phyloP scores from a whole-genome alignment of 1,140 invertebrate genomes.

The Danaus plexippus region DNA sequence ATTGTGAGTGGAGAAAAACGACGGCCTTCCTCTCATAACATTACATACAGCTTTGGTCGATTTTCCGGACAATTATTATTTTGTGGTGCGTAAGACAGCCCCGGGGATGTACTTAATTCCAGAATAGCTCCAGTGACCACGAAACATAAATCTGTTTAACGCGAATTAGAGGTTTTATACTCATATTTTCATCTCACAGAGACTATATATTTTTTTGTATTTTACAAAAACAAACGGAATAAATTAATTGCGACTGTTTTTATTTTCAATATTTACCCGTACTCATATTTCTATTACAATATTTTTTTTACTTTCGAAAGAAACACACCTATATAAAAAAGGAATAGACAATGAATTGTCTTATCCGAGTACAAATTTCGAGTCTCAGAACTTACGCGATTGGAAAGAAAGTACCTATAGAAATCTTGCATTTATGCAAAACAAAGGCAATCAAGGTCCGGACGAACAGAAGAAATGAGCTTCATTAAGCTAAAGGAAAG shows the following conservation, averaged over 20 bases:
- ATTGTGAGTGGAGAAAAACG: conserved; percentile 64
- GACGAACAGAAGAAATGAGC: conserved; percentile 71
- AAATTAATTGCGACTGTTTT: conserved; percentile 4
- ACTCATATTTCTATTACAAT: no score
- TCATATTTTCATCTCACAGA: conserved; percentile 1
- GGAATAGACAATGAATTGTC: conserved; percentile 14
- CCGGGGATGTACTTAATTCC: conserved; percentile 58
- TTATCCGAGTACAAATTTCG: conserved; percentile 57
- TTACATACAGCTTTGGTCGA: conserved; percentile 68
- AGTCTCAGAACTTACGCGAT: conserved; percentile 59
- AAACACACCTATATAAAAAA: not conserved
- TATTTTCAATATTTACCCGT: not conserved
- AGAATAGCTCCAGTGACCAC: conserved; percentile 24
- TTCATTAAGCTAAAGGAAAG: conserved; percentile 70
- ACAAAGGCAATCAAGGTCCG: conserved; percentile 70
- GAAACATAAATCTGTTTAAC: conserved; percentile 14
- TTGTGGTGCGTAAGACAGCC: conserved; percentile 68
- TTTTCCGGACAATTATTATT: conserved; percentile 73
- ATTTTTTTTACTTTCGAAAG: not conserved
- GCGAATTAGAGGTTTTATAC: not conserved
- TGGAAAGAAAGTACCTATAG: conserved; percentile 64
- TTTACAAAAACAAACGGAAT: conserved; percentile 4
- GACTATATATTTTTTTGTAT: conserved; percentile 12
- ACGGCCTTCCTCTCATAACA: conserved; percentile 66
- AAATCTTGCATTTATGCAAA: conserved; percentile 72